Evolutionary conservation across 2,888 invertebrate genomes (phyloP).

Genomic region (Lochmaea capreae): DNA sequence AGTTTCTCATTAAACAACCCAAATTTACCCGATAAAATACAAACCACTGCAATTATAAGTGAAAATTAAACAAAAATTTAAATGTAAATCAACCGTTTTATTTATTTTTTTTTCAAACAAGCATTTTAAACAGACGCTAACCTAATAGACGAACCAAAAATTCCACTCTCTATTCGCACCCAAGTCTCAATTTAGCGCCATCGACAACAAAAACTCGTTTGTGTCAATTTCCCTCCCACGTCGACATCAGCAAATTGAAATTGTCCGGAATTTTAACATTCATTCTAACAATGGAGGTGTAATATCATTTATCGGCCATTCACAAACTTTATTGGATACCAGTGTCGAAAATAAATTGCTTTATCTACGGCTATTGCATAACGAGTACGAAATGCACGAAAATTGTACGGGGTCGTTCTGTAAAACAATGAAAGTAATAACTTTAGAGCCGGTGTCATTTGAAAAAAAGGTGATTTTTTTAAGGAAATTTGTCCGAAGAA

Average conservation of each 20-base stretch:
- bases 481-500: too few relatives aligned
- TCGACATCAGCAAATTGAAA: conserved; percentile 57
- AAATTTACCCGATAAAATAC: too few relatives aligned
- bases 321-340: conserved; percentile 30
- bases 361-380: conserved; percentile 4
- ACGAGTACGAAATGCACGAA: too few relatives aligned
- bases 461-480: too few relatives aligned
- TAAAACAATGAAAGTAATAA: too few relatives aligned
- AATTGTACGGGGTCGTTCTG: too few relatives aligned
- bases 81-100: too few relatives aligned
- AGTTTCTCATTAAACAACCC: too few relatives aligned
- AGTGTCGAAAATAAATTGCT: conserved; percentile 20
- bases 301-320: conserved; percentile 53
- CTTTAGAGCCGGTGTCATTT: too few relatives aligned
- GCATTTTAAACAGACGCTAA: background rate
- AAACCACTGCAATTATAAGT: too few relatives aligned
- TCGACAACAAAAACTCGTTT: conserved; percentile 46
- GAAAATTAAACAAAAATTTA: too few relatives aligned
- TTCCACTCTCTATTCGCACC: background rate
- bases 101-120: background rate
- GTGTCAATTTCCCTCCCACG: conserved; percentile 46
- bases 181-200: background rate
- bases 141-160: background rate
- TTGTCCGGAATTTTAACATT: conserved; percentile 56
- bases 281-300: conserved; percentile 58